A percentile compares a stretch with the other conserved stretches of the same genome.
Conservation (phyloP, 2,113 vertebrate species). For the Penelope pileata region DNA sequence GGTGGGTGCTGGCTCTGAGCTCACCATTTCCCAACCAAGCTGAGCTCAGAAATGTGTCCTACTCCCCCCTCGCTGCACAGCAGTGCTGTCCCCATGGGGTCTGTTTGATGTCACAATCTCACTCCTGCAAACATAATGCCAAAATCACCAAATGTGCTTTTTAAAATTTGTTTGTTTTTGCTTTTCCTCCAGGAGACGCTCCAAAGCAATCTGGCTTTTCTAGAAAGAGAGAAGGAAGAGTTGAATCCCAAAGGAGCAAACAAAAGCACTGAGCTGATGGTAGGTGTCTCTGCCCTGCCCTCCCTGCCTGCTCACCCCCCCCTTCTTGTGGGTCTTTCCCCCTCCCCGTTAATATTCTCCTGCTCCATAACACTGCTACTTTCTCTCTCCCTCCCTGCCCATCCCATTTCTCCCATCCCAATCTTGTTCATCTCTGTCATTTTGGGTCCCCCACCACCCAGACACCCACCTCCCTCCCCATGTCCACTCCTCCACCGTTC, state of each 20-base stretch:
- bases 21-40: too few species aligned
- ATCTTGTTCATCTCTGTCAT: background rate
- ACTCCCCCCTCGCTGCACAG: background rate
- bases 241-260: background rate
- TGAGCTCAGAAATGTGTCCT: background rate
- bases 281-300: background rate
- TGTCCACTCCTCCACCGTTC: accelerated
- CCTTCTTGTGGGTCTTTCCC: accelerated
- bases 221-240: background rate
- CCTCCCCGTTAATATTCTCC: background rate
- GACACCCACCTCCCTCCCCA: too few species aligned
- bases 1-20: background rate
- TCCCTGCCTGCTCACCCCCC: background rate
- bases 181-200: background rate
- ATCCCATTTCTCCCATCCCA: background rate
- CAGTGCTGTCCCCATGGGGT: accelerated
- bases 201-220: background rate
- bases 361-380: accelerated
- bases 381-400: background rate
- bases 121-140: background rate
- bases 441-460: too few species aligned
- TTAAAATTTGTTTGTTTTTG: too few species aligned
- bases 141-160: background rate
- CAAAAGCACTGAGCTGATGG: background rate
- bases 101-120: background rate